Evolutionary conservation across 2,113 vertebrate species (phyloP).

Genomic region (Cyanoliseus patagonus): DNA sequence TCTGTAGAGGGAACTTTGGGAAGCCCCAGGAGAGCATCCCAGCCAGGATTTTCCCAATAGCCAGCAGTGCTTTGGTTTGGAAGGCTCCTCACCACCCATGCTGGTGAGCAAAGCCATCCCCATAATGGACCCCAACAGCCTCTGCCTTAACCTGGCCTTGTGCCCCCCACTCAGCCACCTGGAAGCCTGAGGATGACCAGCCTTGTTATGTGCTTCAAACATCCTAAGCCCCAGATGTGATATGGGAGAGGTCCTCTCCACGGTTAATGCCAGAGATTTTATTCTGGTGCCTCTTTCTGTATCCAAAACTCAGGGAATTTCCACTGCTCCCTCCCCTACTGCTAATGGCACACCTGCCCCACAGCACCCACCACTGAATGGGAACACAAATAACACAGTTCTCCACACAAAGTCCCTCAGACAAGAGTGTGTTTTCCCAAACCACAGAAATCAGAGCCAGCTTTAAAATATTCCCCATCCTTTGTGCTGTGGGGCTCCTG

Average conservation of each 20-base stretch:
- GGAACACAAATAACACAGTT: not conserved
- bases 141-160: not conserved
- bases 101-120: not conserved
- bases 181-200: not conserved
- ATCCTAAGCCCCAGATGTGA: not conserved
- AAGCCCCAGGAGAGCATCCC: not conserved
- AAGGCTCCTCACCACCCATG: accelerated
- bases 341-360: not conserved
- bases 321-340: not conserved
- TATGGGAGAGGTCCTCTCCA: accelerated
- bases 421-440: not conserved
- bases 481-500: not conserved
- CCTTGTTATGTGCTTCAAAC: accelerated
- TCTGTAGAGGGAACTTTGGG: not conserved
- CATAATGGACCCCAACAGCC: accelerated
- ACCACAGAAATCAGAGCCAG: not conserved
- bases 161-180: accelerated
- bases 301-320: not conserved
- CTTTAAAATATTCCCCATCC: not conserved
- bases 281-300: not conserved
- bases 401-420: not conserved
- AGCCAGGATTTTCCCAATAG: not conserved
- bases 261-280: not conserved
- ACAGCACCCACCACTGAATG: not conserved
- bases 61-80: not conserved